Evolutionary conservation across 2,797 vertebrate species (phyloP).

Genomic region (Acrossocheilus fasciatus): DNA sequence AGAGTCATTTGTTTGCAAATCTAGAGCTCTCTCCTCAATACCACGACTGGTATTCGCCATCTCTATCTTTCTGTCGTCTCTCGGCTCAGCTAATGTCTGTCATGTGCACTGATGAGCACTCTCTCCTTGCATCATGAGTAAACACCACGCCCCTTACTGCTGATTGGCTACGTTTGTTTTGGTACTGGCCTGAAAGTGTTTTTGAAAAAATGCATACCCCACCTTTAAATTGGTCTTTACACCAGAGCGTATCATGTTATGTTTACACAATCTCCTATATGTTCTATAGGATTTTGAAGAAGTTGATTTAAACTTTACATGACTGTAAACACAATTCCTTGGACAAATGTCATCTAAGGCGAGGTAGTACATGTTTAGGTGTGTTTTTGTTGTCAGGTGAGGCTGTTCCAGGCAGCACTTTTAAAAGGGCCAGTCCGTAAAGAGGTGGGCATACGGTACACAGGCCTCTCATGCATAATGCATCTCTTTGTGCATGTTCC

Average conservation of each 20-base stretch:
- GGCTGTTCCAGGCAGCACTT: constrained; percentile 39
- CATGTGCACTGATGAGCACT: too few species aligned
- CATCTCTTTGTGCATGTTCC: constrained; percentile 56
- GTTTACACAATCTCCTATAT: background rate
- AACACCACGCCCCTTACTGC: too few species aligned
- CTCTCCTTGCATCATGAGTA: too few species aligned
- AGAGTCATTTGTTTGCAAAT: background rate
- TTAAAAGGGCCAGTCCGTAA: constrained; percentile 52
- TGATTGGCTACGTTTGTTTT: too few species aligned
- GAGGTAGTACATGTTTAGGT: background rate
- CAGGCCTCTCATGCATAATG: constrained; percentile 74
- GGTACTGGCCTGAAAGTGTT: too few species aligned
- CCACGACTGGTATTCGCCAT: too few species aligned
- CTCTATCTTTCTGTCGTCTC: too few species aligned
- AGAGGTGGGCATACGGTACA: constrained; percentile 61
- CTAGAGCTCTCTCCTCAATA: background rate
- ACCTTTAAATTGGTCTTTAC: background rate
- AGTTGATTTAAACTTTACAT: constrained; percentile 1
- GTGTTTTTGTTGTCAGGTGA: constrained; percentile 46
- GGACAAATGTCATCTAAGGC: background rate
- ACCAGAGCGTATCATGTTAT: background rate
- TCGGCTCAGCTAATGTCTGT: too few species aligned
- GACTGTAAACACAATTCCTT: background rate
- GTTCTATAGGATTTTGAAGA: background rate
- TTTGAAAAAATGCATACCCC: too few species aligned